These are phyloP conservation scores for Callosobruchus maculatus DNA, from an alignment of 2,888 invertebrate species.

Conservation along the genomic window DNA sequence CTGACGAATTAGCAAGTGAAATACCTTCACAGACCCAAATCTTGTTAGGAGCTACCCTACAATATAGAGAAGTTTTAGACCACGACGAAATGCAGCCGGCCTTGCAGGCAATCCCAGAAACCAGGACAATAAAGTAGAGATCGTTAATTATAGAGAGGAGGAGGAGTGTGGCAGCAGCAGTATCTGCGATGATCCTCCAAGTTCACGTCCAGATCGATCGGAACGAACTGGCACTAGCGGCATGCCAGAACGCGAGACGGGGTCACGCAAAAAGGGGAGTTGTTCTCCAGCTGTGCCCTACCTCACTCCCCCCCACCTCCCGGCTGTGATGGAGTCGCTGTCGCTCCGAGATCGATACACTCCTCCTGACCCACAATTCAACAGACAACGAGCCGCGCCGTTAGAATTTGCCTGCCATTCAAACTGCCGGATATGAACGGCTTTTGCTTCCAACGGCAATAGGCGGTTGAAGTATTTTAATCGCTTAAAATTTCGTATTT, in stretches of 20 bases:
- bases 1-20: too few relatives aligned
- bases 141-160: background rate
- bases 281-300: background rate
- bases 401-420: too few relatives aligned
- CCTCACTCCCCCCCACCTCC: background rate
- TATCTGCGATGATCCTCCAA: background rate
- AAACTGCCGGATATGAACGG: too few relatives aligned
- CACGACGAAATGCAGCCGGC: background rate
- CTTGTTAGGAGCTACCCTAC: too few relatives aligned
- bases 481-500: too few relatives aligned
- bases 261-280: background rate
- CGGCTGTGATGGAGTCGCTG: background rate
- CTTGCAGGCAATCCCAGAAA: background rate
- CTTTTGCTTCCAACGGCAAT: too few relatives aligned
- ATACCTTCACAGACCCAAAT: too few relatives aligned
- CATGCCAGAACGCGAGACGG: background rate
- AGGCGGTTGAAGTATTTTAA: too few relatives aligned
- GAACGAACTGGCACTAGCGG: background rate
- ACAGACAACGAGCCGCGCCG: background rate
- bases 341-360: background rate
- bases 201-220: background rate
- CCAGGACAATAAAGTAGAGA: background rate
- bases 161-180: background rate
- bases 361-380: background rate
- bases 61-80: too few relatives aligned